Base-by-base conservation (phyloP, 2,888 invertebrate genomes). In the Willowsia nigromaculata region DNA sequence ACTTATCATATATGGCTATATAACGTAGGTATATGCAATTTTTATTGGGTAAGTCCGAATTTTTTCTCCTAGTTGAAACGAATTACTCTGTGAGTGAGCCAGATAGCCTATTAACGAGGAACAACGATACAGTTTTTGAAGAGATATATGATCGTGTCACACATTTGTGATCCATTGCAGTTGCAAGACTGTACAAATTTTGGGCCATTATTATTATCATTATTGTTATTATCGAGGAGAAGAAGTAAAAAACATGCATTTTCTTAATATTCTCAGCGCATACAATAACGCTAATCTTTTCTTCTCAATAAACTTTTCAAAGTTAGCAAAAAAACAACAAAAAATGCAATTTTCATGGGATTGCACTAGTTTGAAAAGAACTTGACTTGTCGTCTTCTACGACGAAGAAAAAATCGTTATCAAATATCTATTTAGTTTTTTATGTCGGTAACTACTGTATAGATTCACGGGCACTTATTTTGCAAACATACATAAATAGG, bases 341-440 rank as follows among this genome's bases (percentile, higher is more conserved):
- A 85, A 84, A 88, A 76, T 83, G 65, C 50, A 78, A 88, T 88
- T 88, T 85, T 88, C 65, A 83, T 88, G 76, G 82, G 88, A 88
- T 78, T 83, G 87, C 87, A 83, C 82, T 62, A 59, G 88, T 81
- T 88, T 71, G 33, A 37, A 33, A 40, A 25, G 59, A 59, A 80
- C 37, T 59, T 15, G 81, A 43, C 37, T 82, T 62, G 62, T 82
- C 81, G 18, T n/a, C 30, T 25, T 25, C n/a, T 27, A 27, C 56
- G 78, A 43, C 43, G n/a, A 7, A 78, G 37, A 33, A 78, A 33
- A 53, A 50, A 76, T 76, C 25, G 71, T 71, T 71, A 71, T 71
- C 71, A 71, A 71, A 71, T 71, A 25, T 40, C 4, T 59, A 59
- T 27, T 59, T 27, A 11, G 59, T 33, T 65, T 65, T 30, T 65